phyloP scores from a whole-genome alignment of 2,888 invertebrate species.

The Ferdinandea cuprea region DNA sequence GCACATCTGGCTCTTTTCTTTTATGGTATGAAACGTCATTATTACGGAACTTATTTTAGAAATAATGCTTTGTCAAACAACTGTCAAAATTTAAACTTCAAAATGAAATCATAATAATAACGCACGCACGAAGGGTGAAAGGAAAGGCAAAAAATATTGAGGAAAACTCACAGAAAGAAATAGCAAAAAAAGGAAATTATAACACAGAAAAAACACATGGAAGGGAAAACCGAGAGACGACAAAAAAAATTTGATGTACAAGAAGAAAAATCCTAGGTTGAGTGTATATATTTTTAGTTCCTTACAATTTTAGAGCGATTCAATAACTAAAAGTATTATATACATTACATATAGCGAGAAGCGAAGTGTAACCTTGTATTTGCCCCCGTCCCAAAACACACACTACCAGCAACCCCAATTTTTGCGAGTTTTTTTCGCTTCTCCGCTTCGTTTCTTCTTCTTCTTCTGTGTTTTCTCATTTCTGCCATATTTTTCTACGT shows the following conservation, averaged over 20 bases:
- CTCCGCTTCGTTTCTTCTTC: conserved; percentile 44
- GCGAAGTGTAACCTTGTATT: conserved; percentile 77
- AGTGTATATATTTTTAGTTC: conserved; percentile 77
- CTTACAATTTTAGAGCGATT: conserved; percentile 80
- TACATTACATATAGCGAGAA: conserved; percentile 78
- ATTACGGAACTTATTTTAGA: neutral
- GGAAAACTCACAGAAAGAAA: conserved; percentile 20
- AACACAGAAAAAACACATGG: conserved; percentile 37
- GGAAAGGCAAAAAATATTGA: conserved; percentile 1
- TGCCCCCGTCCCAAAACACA: conserved; percentile 77
- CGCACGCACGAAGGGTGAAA: neutral
- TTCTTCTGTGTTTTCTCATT: conserved; percentile 56
- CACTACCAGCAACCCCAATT: conserved; percentile 75
- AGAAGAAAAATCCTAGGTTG: conserved; percentile 68
- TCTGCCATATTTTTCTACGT: conserved; percentile 50
- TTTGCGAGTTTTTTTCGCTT: conserved; percentile 63
- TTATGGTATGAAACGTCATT: neutral
- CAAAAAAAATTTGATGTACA: conserved; percentile 8
- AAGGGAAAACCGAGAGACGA: conserved; percentile 27
- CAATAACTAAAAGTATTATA: conserved; percentile 79
- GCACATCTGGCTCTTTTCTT: neutral
- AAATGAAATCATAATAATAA: conserved; percentile 10
- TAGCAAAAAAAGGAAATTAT: conserved; percentile 32
- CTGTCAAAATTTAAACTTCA: conserved; percentile 25
- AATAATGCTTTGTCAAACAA: neutral